Conservation (phyloP, 2,797 vertebrate genomes). For the Dromococcyx pavoninus region DNA sequence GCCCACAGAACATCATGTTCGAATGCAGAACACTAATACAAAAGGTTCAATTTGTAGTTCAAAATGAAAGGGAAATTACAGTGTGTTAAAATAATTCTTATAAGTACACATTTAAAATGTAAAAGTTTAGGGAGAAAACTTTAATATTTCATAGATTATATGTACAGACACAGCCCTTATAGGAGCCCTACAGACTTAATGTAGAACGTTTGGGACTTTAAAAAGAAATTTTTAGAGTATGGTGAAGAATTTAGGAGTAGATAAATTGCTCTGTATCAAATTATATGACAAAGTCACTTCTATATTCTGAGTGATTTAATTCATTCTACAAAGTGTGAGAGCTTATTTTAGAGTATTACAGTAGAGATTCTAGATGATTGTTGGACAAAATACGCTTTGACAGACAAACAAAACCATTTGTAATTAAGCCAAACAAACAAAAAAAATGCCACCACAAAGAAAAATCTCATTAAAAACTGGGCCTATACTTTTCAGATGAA, state of each 20-base stretch:
- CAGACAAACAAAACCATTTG: not conserved
- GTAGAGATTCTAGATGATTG: not conserved
- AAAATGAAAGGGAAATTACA: slow-evolving; percentile 60
- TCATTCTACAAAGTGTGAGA: not conserved
- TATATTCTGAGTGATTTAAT: not conserved
- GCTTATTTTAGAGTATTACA: not conserved
- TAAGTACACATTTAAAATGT: slow-evolving; percentile 27
- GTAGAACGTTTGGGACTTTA: not conserved
- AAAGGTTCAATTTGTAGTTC: slow-evolving; percentile 51
- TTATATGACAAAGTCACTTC: not conserved
- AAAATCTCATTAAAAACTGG: not conserved
- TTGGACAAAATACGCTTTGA: not conserved
- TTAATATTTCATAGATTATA: not conserved
- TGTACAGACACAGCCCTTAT: not conserved
- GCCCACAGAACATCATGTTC: slow-evolving; percentile 24
- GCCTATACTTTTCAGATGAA: not conserved
- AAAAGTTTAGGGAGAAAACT: not conserved
- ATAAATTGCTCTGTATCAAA: not conserved
- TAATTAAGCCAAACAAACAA: not conserved
- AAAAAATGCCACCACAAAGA: not conserved
- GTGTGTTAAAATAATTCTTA: slow-evolving; percentile 15
- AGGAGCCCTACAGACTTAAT: not conserved
- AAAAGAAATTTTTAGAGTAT: not conserved
- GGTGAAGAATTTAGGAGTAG: not conserved
- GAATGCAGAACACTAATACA: not conserved